phyloP scores from a whole-genome alignment of 2,888 invertebrate genomes.

The Rhamnusium bicolor region DNA sequence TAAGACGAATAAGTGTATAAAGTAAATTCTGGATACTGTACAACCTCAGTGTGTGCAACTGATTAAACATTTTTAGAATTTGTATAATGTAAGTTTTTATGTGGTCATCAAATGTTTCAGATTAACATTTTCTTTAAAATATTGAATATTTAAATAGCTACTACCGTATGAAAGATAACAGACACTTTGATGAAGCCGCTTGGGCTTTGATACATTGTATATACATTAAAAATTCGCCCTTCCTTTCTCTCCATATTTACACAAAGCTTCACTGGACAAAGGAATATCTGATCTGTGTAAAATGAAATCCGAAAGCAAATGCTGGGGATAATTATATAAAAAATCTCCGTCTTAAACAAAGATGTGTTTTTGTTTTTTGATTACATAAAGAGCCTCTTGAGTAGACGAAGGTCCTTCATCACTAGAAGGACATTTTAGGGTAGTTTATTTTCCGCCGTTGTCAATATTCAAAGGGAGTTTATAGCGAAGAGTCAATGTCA shows the following conservation, averaged over 20 bases:
- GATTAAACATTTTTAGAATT: too few relatives aligned
- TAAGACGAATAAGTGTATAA: too few relatives aligned
- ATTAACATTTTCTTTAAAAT: too few relatives aligned
- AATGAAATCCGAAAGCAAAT: background rate
- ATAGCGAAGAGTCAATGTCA: slow-evolving; percentile 62
- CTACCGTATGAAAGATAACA: background rate
- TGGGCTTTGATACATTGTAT: background rate
- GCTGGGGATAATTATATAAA: background rate
- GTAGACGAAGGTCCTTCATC: background rate
- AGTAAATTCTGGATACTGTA: too few relatives aligned
- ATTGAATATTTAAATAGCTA: background rate
- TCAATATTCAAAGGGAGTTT: slow-evolving; percentile 28
- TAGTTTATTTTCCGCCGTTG: slow-evolving; percentile 15
- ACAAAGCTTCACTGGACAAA: background rate
- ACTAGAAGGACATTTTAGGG: slow-evolving; percentile 15
- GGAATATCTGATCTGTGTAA: background rate
- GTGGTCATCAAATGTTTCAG: too few relatives aligned
- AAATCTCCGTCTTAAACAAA: background rate
- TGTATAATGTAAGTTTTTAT: too few relatives aligned
- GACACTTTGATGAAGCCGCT: background rate
- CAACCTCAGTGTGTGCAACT: too few relatives aligned
- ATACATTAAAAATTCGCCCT: background rate
- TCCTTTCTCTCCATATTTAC: background rate
- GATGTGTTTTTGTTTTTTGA: background rate
- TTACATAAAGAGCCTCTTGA: background rate